These are phyloP conservation scores for Norana najaformis DNA, from an alignment of 2,888 invertebrate genomes.

Conservation along the genomic window DNA sequence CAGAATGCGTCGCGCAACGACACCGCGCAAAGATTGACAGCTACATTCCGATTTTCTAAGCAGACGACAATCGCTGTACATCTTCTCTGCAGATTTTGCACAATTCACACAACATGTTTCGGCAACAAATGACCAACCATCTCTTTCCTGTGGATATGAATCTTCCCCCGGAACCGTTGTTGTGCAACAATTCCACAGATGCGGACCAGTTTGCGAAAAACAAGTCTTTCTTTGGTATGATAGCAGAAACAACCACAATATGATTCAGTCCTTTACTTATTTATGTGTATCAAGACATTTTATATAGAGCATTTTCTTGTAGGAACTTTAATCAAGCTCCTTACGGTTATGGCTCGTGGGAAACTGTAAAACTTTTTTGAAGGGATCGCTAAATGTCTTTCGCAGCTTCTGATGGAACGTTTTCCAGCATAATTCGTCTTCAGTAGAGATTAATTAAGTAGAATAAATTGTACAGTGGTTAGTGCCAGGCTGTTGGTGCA, in stretches of 20 bases:
- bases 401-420: neutral
- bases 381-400: neutral
- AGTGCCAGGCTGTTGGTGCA: neutral
- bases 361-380: neutral
- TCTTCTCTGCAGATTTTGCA: neutral
- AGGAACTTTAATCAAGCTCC: neutral
- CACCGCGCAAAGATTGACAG: slow-evolving; percentile 99
- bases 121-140: neutral
- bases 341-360: neutral
- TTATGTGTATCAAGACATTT: neutral
- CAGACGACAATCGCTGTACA: neutral
- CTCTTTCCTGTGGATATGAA: neutral
- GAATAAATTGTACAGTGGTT: neutral
- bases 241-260: neutral
- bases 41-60: slow-evolving; percentile 86
- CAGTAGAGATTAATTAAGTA: too few relatives aligned
- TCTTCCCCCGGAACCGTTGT: neutral
- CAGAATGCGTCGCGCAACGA: slow-evolving; percentile 98
- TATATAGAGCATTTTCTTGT: neutral
- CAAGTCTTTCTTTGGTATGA: neutral
- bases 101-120: neutral
- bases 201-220: too few relatives aligned
- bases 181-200: too few relatives aligned
- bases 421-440: neutral
- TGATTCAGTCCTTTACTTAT: neutral